Evolutionary conservation across 2,888 invertebrate genomes (phyloP), one percentile per base, ranked within the genome.

Genomic region (Pediacus dermestoides): DNA sequence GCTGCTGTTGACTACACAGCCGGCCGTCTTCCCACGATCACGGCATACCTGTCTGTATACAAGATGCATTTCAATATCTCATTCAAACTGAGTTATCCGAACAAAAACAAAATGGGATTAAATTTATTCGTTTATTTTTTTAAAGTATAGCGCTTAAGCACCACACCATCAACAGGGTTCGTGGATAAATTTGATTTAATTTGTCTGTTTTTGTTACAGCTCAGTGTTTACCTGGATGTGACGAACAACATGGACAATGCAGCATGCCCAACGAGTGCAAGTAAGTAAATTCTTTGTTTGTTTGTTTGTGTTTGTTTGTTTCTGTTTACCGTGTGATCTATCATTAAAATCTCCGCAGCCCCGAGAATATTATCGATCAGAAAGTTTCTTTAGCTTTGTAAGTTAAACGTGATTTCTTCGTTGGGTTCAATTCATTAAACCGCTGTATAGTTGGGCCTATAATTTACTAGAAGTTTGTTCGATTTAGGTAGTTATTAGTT

Each of bases 251-350:
- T 74, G 95, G 95, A 65, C 83, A 83, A 74, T 96, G 95, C 77
- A 81, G 78, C 66, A 80, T 81, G 70, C 95, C 96, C 66, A 87
- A 89, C 77, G 89, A 93, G 74, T 96, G 96, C 91, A 80, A 80
- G 93, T 94, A 81, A 92, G 93, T 92, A 77, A 73, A 65, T 64
- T 72, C 70, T 71, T 64, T 3, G 10, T 23, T 23, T 18, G 18
- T 39, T 30, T 33, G 28, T 62, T 66, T 61, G 61, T 64, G 65
- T 58, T 55, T 57, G 60, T 50, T 23, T 23, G 23, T 23, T 23
- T 23, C n/a, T 23, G 10, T 4, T 23, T n/a, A 23, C 4, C 23
- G 23, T 57, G 62, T 70, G 64, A 69, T 71, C 71, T 67, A 71
- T 71, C 70, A 48, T 59, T 55, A 46, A 54, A 57, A 48, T 55